Conservation (phyloP, 2,888 invertebrate species). For the Phymatocera aterrima region DNA sequence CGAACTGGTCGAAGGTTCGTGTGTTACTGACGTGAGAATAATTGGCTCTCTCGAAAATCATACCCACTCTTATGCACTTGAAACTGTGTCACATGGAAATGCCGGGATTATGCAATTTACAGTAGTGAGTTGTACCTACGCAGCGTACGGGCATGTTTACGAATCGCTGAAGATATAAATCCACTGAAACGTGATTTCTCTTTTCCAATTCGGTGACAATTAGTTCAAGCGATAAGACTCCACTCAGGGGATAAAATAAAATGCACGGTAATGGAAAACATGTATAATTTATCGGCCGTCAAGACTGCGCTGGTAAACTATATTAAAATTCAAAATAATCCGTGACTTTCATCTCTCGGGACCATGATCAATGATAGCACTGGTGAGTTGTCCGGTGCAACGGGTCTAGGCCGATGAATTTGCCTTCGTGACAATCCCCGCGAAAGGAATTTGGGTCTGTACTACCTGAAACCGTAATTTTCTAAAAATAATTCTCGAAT, state of each 20-base stretch:
- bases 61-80: neutral
- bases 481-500: too few species aligned
- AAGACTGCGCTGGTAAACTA: too few species aligned
- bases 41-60: slow-evolving; percentile 17
- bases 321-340: too few species aligned
- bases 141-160: neutral
- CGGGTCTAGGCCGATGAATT: too few species aligned
- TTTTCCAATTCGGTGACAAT: slow-evolving; percentile 7
- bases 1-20: slow-evolving; percentile 1
- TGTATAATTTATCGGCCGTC: slow-evolving; percentile 4
- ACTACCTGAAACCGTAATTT: too few species aligned
- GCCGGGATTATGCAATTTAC: neutral
- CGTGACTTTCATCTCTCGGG: too few species aligned
- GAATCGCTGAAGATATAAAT: neutral
- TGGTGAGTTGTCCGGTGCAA: too few species aligned
- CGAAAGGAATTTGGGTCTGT: too few species aligned
- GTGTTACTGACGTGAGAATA: slow-evolving; percentile 31
- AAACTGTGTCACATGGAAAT: neutral
- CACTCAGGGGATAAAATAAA: slow-evolving; percentile 1
- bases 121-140: neutral
- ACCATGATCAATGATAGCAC: too few species aligned
- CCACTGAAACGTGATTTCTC: neutral
- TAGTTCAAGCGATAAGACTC: slow-evolving; percentile 14
- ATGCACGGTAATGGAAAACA: neutral
- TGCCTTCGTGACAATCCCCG: too few species aligned